Evolutionary conservation across 2,888 invertebrate genomes (phyloP), one percentile per base, ranked within the genome.

Genomic region (Diarsia mendica): DNA sequence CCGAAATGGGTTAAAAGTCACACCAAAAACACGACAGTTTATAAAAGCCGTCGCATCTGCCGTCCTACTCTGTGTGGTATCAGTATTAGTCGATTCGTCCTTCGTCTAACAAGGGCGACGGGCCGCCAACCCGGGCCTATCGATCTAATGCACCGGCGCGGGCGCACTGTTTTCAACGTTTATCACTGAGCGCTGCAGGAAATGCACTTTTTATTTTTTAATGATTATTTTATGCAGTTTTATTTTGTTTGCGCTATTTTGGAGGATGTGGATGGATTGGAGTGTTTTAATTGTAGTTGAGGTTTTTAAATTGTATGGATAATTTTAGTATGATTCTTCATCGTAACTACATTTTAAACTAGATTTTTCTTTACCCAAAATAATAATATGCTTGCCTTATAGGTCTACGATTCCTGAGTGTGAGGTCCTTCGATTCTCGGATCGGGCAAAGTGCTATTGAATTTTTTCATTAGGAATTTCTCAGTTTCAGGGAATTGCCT

Each of bases 101-200:
- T 96, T 95, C 92, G 93, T 93, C 95, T 95, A 95, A 95, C 95
- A 96, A 96, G 96, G 96, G 95, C 96, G 91, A 67, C 84, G 91
- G 96, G 95, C 90, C 96, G 93, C 90, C 94, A 94, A 96, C 96
- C 96, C 92, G 90, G 90, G 88, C 91, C 93, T 93, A 93, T 93
- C 94, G 92, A 88, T 93, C 95, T 95, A 95, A 94, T 91, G 92
- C 93, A 90, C 91, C 73, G 79, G 39, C 39, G 39, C 39, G 6
- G 39, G 89, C 91, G 90, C 90, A 88, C 65, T 76, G 73, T 71
- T 83, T 64, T 65, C 28, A 58, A 66, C 77, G 39, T 71, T 83
- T 83, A 83, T 85, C 79, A 72, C 75, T 80, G 65, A 67, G 77
- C 72, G 66, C 65, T 79, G 80, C 80, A 85, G 86, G 84, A 85